phyloP scores from a whole-genome alignment of 2,888 invertebrate genomes.

The Dynastes tityus region DNA sequence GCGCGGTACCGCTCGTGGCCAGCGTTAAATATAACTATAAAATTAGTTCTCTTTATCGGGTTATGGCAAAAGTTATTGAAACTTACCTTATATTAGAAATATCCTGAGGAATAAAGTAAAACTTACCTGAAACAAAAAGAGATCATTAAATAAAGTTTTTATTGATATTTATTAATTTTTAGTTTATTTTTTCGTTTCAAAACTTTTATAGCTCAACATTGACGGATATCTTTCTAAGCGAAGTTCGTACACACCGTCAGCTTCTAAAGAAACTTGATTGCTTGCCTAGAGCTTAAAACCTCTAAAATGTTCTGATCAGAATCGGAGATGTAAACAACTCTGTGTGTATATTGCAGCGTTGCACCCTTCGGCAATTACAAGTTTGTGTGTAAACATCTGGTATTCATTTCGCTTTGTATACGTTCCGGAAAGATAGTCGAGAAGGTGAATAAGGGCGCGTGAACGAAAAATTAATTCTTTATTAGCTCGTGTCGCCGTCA shows the following conservation, averaged over 20 bases:
- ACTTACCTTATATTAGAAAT: background rate
- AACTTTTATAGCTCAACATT: background rate
- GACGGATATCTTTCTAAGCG: too few species aligned
- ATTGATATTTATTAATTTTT: background rate
- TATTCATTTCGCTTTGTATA: slow-evolving; percentile 28
- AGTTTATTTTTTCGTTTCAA: background rate
- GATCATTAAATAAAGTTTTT: background rate
- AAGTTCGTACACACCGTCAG: background rate
- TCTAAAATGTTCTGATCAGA: slow-evolving; percentile 14
- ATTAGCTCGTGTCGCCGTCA: background rate
- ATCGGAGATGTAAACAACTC: slow-evolving; percentile 10
- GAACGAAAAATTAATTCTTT: slow-evolving; percentile 27
- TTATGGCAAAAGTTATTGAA: background rate
- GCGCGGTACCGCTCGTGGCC: too few species aligned
- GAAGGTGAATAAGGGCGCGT: background rate
- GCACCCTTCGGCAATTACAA: slow-evolving; percentile 12
- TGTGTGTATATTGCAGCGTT: background rate
- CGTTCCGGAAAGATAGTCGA: background rate
- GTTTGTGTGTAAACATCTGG: slow-evolving; percentile 19
- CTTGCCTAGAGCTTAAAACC: slow-evolving; percentile 18
- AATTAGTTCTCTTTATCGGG: background rate
- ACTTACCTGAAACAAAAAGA: background rate
- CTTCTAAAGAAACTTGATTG: slow-evolving; percentile 31
- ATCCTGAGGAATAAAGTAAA: background rate
- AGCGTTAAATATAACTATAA: background rate